Evolutionary conservation across 2,113 vertebrate genomes (phyloP), one percentile per base, ranked within the genome.

Genomic region (Gasterosteus aculeatus): DNA sequence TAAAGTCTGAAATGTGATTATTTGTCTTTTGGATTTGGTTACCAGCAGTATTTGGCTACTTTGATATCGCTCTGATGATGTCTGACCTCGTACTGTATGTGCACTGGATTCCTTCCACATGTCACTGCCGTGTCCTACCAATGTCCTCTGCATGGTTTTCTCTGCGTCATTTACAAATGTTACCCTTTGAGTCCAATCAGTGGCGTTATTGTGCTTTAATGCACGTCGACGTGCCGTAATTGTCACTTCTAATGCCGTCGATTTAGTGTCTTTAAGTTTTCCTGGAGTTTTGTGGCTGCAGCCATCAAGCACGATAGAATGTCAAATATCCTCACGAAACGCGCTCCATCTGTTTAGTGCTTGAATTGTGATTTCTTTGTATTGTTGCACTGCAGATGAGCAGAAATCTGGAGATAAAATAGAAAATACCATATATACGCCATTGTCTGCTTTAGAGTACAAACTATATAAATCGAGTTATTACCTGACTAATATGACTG

Each of bases 1-100:
- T 82, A 26, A 63, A 79, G 77, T 67, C 38, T 60, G 44, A 72
- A 53, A 71, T 18, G 33, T 9, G 64, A 14, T 64, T 60, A 33
- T 7, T 29, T 16, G 31, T 16, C n/a, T 57, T 57, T 67, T 75
- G 69, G 74, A 86, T 93, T 92, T 93, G 91, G 92, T 92, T 91
- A 78, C 75, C 89, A 93, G 91, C 91, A 87, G 88, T 89, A 85
- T 94, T 92, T 92, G 89, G 91, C 82, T 88, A 63, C 31, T 39
- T 68, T 75, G 67, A 80, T 56, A 77, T 81, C 75, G 84, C 69
- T 74, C n/a, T 75, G 67, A 61, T 35, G 15, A 57, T 61, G 63
- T 68, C 44, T 77, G 53, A 71, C 29, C 39, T 56, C 53, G 65
- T 70, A 41, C 71, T 73, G 47, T 51, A 47, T 46, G 35, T 65